These are phyloP conservation scores for Leptogaster cylindrica DNA, from an alignment of 2,888 invertebrate species.

Conservation along the genomic window DNA sequence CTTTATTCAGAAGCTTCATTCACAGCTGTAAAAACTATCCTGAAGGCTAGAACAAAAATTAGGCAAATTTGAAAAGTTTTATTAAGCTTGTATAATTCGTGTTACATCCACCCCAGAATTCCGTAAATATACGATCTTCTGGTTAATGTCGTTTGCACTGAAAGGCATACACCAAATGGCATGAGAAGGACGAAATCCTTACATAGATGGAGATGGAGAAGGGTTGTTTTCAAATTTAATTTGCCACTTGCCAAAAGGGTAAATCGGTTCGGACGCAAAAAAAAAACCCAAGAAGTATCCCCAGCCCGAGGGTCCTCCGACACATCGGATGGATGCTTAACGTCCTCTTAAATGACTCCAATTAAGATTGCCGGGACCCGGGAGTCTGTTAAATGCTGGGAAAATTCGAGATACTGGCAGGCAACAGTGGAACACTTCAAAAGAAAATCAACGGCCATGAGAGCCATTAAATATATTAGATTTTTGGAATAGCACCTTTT, in stretches of 20 bases:
- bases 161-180: too few species aligned
- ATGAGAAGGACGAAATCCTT: conserved; percentile 8
- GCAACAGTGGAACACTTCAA: too few species aligned
- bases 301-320: conserved; percentile 28
- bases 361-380: conserved; percentile 41
- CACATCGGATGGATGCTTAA: conserved; percentile 41
- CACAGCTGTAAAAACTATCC: too few species aligned
- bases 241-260: conserved; percentile 37
- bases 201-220: conserved; percentile 20
- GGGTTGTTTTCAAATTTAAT: conserved; percentile 40
- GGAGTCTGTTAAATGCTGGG: too few species aligned
- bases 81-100: conserved; percentile 10
- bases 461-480: too few species aligned
- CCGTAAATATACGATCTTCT: conserved; percentile 6
- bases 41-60: conserved; percentile 20
- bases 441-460: too few species aligned
- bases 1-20: too few species aligned
- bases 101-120: too few species aligned
- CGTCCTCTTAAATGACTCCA: conserved; percentile 38
- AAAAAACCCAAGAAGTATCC: conserved; percentile 11
- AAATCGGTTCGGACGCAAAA: conserved; percentile 31
- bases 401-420: too few species aligned
- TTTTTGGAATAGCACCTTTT: too few species aligned
- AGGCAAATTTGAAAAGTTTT: conserved; percentile 35
- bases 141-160: conserved; percentile 12